Percentiles rank a stretch among this genome's conserved stretches.
phyloP scores from a whole-genome alignment of 2,888 invertebrate species.

The Blastobasis lacticolella region DNA sequence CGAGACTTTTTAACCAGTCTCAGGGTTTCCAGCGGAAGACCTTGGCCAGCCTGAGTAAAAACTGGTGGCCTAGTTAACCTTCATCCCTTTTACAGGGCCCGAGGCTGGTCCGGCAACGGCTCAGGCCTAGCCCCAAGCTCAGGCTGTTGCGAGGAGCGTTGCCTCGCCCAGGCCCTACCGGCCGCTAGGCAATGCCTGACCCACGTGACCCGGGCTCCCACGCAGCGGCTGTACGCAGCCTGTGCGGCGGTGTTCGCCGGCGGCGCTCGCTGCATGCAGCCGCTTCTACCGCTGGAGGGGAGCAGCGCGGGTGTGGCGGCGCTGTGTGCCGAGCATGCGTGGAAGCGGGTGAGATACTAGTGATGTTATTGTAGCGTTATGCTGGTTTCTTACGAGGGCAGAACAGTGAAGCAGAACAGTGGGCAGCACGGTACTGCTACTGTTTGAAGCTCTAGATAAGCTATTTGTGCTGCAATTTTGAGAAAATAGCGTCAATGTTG shows the following conservation, averaged over 20 bases:
- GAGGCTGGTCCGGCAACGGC: constrained; percentile 50
- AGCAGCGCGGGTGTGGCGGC: constrained; percentile 75
- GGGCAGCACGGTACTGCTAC: too few relatives aligned
- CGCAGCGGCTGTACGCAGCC: constrained; percentile 80
- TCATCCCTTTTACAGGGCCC: constrained; percentile 24
- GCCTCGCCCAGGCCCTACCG: constrained; percentile 74
- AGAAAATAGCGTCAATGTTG: too few relatives aligned
- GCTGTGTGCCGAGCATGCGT: constrained; percentile 88
- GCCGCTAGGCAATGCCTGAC: constrained; percentile 87
- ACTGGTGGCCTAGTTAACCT: too few relatives aligned
- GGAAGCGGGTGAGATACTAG: constrained; percentile 79
- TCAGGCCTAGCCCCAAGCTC: constrained; percentile 30
- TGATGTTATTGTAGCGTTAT: too few relatives aligned
- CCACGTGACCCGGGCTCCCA: constrained; percentile 89
- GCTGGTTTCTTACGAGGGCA: too few relatives aligned
- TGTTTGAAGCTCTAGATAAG: too few relatives aligned
- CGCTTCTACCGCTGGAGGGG: constrained; percentile 54
- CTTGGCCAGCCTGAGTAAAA: too few relatives aligned
- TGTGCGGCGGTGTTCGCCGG: constrained; percentile 69
- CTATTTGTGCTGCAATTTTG: too few relatives aligned
- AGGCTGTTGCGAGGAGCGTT: constrained; percentile 40
- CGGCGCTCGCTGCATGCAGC: constrained; percentile 61
- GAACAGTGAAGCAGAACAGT: too few relatives aligned
- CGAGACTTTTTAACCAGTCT: too few relatives aligned
- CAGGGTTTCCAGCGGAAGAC: too few relatives aligned